Evolutionary conservation across 64 coral and sea anemone genomes (phyloP), one percentile per base, ranked within the genome.

Genomic region (Porites australiensis): DNA sequence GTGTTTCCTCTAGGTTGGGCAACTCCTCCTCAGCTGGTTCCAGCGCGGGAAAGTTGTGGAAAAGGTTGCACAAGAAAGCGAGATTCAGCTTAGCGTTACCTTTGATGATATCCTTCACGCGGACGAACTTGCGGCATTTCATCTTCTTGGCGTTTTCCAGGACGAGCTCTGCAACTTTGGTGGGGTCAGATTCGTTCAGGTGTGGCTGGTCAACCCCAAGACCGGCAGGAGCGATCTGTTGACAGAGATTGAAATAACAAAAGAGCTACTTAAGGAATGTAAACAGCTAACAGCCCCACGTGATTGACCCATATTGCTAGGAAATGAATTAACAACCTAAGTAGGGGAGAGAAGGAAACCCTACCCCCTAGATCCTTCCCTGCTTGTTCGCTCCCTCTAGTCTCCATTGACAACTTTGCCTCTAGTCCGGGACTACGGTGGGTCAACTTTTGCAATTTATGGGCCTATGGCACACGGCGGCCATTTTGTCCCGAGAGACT

Each of bases 71-170:
- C 50, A 99, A 78, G 47, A 96, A 96, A 1, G 91, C 98, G 8
- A 99, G 88, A 59, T 99, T 99, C 21, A 99, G 58, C 50, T 99
- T 99, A 2, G 78, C 52, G 72, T 99, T 99, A 8, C 98, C 98
- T 58, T 96, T 91, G 22, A 99, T 62, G 50, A 99, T 94, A 44
- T 99, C 94, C 43, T 85, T 94, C 44, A 83, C 63, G 9, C 98
- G 98, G 2, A 99, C 94, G 72, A 99, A 99, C 59, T 96, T 93
- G 47, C 84, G 89, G 58, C 98, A 99, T 47, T 89, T 88, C 91
- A 99, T 79, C 86, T 96, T 96, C 44, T 67, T 74, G 49, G 98
- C 98, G 37, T 99, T 99, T 13, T 93, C 84, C 50, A 99, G 84
- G 8, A 99, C 94, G 37, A 94, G 79, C 65, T 79, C 90, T 0